Evolutionary conservation across 2,113 vertebrate genomes (phyloP).

Genomic region (Nycticebus coucang): DNA sequence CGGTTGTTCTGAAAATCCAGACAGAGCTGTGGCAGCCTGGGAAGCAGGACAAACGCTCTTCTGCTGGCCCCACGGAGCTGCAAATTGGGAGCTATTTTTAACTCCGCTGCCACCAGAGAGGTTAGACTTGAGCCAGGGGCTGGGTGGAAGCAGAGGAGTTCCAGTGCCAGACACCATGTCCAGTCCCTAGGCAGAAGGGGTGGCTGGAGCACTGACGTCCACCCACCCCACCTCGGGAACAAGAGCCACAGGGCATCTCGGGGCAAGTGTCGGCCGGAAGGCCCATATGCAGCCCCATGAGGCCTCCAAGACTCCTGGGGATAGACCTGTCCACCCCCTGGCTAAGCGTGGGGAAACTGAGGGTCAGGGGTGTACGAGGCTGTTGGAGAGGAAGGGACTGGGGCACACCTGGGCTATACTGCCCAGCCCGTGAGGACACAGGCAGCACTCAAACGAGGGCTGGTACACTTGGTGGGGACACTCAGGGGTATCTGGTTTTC

Average conservation of each 20-base stretch:
- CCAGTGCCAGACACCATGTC: background rate
- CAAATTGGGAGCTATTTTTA: background rate
- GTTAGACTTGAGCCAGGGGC: accelerated
- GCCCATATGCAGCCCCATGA: too few relatives aligned
- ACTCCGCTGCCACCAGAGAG: background rate
- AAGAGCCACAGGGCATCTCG: background rate
- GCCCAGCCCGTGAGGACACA: background rate
- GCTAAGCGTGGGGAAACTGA: background rate
- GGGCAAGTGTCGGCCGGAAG: background rate
- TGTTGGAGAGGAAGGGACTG: background rate
- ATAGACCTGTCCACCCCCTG: background rate
- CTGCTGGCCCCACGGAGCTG: background rate
- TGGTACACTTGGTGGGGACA: accelerated
- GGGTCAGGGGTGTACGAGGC: background rate
- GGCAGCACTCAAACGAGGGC: too few relatives aligned
- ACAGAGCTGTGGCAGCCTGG: background rate
- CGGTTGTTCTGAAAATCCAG: background rate
- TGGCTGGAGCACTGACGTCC: background rate
- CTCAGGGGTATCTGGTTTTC: background rate
- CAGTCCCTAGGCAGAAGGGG: accelerated
- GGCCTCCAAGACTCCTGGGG: background rate
- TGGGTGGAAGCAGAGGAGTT: background rate
- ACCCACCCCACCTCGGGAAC: too few relatives aligned
- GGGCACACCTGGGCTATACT: background rate
- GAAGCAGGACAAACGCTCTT: background rate